These are phyloP conservation scores for Odontomyia ornata DNA, from an alignment of 2,888 invertebrate species.

Conservation along the genomic window DNA sequence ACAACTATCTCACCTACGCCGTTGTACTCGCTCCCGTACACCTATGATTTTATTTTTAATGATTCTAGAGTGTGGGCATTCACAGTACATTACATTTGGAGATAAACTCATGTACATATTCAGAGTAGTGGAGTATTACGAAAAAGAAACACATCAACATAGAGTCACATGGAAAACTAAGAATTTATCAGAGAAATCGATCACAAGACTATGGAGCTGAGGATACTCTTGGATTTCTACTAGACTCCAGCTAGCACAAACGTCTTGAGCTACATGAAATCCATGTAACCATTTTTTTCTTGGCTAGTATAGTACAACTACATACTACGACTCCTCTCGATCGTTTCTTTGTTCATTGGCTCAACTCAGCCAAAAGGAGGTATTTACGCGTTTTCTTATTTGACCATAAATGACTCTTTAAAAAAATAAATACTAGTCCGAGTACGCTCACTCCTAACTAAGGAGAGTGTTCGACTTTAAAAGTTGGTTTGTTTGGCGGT, in stretches of 20 bases:
- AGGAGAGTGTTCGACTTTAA: neutral
- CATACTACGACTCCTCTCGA: no score
- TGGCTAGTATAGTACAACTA: no score
- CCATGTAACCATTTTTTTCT: constrained; percentile 50
- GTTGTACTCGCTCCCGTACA: neutral
- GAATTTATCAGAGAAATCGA: constrained; percentile 45
- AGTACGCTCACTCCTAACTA: neutral
- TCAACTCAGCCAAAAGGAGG: constrained; percentile 39
- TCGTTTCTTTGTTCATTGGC: constrained; percentile 42
- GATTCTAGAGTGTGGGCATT: constrained; percentile 29
- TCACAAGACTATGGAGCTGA: constrained; percentile 8
- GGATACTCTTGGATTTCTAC: no score
- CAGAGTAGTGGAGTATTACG: constrained; percentile 15
- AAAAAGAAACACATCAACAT: neutral
- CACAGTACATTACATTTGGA: neutral
- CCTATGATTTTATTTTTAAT: constrained; percentile 33
- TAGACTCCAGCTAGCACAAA: neutral
- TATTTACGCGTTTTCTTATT: constrained; percentile 44
- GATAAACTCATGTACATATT: constrained; percentile 13
- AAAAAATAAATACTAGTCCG: constrained; percentile 6
- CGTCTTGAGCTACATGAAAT: constrained; percentile 43
- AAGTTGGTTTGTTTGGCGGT: constrained; percentile 37
- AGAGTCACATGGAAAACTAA: constrained; percentile 16
- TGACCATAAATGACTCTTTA: constrained; percentile 39
- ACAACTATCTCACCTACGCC: constrained; percentile 37